phyloP scores from a whole-genome alignment of 1,140 invertebrate genomes.

The Bombus difficillimus region DNA sequence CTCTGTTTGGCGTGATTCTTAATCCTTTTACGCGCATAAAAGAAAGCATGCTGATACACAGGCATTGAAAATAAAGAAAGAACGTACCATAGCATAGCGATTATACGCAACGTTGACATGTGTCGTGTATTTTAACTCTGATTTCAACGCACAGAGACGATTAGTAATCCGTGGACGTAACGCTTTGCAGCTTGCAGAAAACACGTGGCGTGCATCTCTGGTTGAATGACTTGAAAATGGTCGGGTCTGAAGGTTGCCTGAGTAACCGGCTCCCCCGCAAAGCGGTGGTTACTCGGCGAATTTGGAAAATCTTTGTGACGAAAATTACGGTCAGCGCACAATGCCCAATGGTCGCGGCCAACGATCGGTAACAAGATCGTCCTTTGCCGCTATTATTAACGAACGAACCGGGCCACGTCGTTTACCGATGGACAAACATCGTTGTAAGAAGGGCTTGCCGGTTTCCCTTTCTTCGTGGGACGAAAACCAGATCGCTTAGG shows the following conservation, averaged over 20 bases:
- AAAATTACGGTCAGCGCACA: slow-evolving; percentile 3
- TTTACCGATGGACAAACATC: slow-evolving; percentile 9
- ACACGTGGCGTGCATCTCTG: neutral
- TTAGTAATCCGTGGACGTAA: neutral
- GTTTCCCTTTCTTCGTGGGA: neutral
- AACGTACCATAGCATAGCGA: neutral
- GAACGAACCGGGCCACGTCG: neutral
- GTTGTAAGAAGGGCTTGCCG: neutral
- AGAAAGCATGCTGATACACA: too few relatives aligned
- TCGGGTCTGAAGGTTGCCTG: neutral
- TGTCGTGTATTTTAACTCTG: neutral
- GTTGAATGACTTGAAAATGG: neutral
- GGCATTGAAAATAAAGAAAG: neutral
- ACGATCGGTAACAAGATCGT: neutral
- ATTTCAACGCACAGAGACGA: neutral
- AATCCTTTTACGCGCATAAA: neutral
- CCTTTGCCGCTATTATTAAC: neutral
- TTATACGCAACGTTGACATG: neutral
- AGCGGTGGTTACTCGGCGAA: slow-evolving; percentile 17
- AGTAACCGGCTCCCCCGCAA: slow-evolving; percentile 19
- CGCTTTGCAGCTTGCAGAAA: slow-evolving; percentile 10
- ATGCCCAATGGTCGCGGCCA: neutral
- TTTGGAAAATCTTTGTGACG: slow-evolving; percentile 19
- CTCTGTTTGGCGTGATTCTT: neutral
- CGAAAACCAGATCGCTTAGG: slow-evolving; percentile 8